Base-by-base conservation (phyloP, 2,888 invertebrate species). In the Phortica okadai region DNA sequence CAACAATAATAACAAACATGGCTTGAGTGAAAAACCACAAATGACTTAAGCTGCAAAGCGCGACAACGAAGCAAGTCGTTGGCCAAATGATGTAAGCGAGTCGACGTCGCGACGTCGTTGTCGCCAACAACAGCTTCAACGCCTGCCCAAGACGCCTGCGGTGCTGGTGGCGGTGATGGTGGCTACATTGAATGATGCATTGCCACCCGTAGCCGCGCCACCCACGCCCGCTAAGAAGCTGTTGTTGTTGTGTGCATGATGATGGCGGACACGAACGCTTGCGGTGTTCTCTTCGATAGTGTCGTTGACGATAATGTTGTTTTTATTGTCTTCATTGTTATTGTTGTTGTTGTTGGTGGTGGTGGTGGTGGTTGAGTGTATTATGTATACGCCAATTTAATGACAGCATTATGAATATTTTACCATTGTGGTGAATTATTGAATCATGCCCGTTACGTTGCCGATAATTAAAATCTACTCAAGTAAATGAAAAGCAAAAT, bases 271-370 rank as follows among this genome's bases (percentile, higher is more conserved):
- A 72, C 70, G 54, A 72, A 72, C 70, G 54, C n/a, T 72, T 74
- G 25, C 72, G 67, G 70, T 44, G 70, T 45, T 54, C 10, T 69
- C 44, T n/a, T 69, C 10, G 16, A 25, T 21, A 6, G 44, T 69
- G 77, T 59, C 78, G 74, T 74, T 74, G 75, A 56, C 73, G 42
- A 33, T 67, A 73, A 16, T 66, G 72, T 73, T 75, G 76, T 42
- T 64, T 69, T 54, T 69, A 69, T 58, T 67, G 69, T 69, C n/a
- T 10, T 21, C 6, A 14, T 70, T 21, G 45, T 50, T 2, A 7
- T 54, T 73, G 76, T 64, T 79, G 74, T 75, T 73, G 75, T 54
- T 74, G 6, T 67, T 69, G 76, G 33, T 67, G 74, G 66, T 76
- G 77, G n/a, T 73, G 75, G 62, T 67, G 66, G 56, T 66, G 72